phyloP scores from a whole-genome alignment of 2,797 vertebrate genomes.

The Coregonus sp. region DNA sequence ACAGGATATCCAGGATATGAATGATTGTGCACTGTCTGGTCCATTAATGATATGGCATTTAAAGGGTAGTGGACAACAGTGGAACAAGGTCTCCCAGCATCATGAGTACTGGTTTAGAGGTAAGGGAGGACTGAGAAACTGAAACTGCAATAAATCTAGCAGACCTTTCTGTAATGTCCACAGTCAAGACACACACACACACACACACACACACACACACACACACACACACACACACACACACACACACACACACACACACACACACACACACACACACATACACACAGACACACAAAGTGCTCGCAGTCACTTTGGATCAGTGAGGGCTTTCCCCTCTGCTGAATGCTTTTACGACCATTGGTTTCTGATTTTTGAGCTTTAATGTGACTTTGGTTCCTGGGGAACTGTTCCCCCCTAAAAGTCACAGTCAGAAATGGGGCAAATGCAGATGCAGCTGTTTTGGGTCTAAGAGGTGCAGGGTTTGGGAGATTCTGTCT shows the following conservation, averaged over 20 bases:
- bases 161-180: background rate
- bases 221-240: conserved; percentile 4
- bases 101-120: conserved; percentile 14
- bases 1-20: conserved; percentile 23
- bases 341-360: conserved; percentile 42
- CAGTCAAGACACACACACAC: conserved; percentile 4
- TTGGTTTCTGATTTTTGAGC: conserved; percentile 32
- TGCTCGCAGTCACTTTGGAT: conserved; percentile 8
- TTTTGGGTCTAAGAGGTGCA: conserved; percentile 12
- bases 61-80: background rate
- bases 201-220: background rate
- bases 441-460: conserved; percentile 63
- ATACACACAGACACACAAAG: conserved; percentile 7
- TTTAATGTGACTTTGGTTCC: conserved; percentile 29
- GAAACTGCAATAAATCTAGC: background rate
- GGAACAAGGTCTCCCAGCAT: conserved; percentile 5
- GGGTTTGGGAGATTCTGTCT: conserved; percentile 29
- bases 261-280: conserved; percentile 7
- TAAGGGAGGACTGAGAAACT: background rate
- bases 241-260: background rate
- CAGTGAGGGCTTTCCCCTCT: conserved; percentile 12
- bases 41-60: background rate
- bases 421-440: conserved; percentile 53
- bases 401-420: conserved; percentile 26
- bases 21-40: background rate